phyloP scores from a whole-genome alignment of 1,140 invertebrate species.

The Drosophila leontia region DNA sequence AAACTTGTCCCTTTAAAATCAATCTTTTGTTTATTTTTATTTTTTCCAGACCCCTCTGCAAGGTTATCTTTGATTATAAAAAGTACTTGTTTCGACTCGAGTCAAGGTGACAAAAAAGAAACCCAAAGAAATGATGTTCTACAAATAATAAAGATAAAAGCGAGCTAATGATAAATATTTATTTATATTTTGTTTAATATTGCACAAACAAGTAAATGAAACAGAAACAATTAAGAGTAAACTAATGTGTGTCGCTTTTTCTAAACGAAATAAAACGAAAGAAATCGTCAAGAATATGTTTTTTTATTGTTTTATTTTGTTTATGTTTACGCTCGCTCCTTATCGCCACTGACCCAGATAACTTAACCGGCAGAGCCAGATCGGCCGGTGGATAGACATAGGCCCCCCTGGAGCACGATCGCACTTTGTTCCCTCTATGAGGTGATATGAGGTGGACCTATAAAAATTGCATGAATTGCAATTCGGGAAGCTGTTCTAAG shows the following conservation, averaged over 20 bases:
- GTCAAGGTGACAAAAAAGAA: conserved; percentile 7
- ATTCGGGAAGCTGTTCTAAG: too few species aligned
- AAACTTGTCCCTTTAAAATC: background rate
- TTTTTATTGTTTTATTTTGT: background rate
- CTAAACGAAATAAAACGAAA: conserved; percentile 68
- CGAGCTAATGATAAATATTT: conserved; percentile 7
- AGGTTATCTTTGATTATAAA: background rate
- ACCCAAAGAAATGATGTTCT: conserved; percentile 8
- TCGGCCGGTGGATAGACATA: background rate
- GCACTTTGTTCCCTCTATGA: background rate
- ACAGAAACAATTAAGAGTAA: conserved; percentile 17
- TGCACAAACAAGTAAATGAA: conserved; percentile 54
- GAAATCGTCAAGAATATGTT: conserved; percentile 23
- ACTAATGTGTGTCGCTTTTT: conserved; percentile 72
- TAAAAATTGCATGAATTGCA: background rate
- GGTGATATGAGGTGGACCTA: background rate
- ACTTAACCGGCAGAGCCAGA: background rate
- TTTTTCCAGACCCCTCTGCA: background rate
- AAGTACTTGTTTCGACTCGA: background rate
- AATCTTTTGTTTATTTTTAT: background rate
- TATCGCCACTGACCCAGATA: conserved; percentile 10
- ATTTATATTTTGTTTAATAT: conserved; percentile 63
- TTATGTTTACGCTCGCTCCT: background rate
- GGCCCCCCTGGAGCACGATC: background rate
- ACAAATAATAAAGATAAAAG: background rate